Percentiles rank a stretch among this genome's conserved stretches.
Conservation (phyloP, 1,140 invertebrate species). For the Pectinophora gossypiella region DNA sequence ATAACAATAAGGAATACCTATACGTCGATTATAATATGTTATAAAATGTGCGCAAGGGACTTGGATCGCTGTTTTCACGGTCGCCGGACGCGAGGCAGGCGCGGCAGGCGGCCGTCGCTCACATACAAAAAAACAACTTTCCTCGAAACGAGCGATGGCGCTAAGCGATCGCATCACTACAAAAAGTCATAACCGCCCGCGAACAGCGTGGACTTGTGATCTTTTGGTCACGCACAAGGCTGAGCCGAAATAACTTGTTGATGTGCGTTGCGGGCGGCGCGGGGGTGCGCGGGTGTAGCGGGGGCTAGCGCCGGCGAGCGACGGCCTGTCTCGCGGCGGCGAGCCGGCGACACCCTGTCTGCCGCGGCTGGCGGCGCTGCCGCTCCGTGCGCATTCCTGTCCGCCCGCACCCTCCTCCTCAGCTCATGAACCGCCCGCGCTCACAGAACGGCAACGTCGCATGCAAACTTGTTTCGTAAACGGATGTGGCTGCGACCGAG, state of each 20-base stretch:
- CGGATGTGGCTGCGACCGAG: constrained; percentile 77
- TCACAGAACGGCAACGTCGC: constrained; percentile 70
- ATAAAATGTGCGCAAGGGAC: constrained; percentile 1
- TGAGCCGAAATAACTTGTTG: constrained; percentile 72
- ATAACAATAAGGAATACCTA: too few relatives aligned
- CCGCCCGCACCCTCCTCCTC: constrained; percentile 61
- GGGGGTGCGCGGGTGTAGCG: constrained; percentile 43
- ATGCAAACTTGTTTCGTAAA: constrained; percentile 80
- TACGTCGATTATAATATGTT: too few relatives aligned
- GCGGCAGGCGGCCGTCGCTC: constrained; percentile 57
- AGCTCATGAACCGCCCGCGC: constrained; percentile 58
- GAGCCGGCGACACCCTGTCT: constrained; percentile 93
- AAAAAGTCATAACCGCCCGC: constrained; percentile 42
- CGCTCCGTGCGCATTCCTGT: constrained; percentile 76
- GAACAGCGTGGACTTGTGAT: constrained; percentile 33
- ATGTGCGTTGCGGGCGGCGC: constrained; percentile 52
- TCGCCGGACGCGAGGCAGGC: constrained; percentile 57
- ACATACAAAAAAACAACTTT: constrained; percentile 71
- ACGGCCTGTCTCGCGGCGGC: constrained; percentile 84
- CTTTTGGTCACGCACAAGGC: constrained; percentile 37
- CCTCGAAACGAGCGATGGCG: constrained; percentile 71
- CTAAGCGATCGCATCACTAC: constrained; percentile 38
- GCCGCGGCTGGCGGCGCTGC: constrained; percentile 85
- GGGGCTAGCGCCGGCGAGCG: constrained; percentile 76
- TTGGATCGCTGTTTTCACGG: constrained; percentile 50